Percentiles rank a stretch among this genome's conserved stretches.
phyloP scores from a whole-genome alignment of 1,140 invertebrate genomes.

The Ceratosolen fusciceps region DNA sequence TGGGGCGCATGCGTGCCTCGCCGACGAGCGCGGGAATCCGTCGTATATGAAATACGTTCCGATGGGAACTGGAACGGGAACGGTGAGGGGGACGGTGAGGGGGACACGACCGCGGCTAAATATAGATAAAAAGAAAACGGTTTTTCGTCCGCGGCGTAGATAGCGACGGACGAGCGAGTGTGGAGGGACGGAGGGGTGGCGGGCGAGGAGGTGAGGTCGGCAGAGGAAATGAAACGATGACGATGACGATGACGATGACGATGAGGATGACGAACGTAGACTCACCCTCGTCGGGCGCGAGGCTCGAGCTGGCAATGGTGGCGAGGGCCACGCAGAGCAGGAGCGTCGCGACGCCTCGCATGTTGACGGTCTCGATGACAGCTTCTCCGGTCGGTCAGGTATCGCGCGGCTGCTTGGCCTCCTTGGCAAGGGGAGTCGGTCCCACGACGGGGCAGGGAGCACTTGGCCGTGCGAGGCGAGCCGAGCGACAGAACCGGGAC shows the following conservation, averaged over 20 bases:
- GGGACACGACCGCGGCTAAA: constrained; percentile 17
- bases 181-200: not conserved
- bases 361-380: constrained; percentile 43
- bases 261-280: not conserved
- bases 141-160: not conserved
- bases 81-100: not conserved
- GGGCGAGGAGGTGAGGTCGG: not conserved
- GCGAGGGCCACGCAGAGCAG: constrained; percentile 57
- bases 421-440: not conserved
- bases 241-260: too few species aligned
- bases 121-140: constrained; percentile 42
- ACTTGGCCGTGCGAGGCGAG: not conserved
- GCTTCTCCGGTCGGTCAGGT: constrained; percentile 27
- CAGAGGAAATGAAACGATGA: not conserved
- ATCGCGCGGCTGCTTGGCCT: not conserved
- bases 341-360: constrained; percentile 56
- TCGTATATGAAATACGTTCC: constrained; percentile 31
- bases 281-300: constrained; percentile 63
- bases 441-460: not conserved
- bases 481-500: not conserved
- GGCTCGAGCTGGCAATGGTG: constrained; percentile 53
- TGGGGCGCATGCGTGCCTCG: constrained; percentile 1
- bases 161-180: too few species aligned
- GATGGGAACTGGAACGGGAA: not conserved
- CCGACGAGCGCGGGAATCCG: constrained; percentile 15